phyloP scores from a whole-genome alignment of 1,140 invertebrate species.

The Thereuonema tuberculata region DNA sequence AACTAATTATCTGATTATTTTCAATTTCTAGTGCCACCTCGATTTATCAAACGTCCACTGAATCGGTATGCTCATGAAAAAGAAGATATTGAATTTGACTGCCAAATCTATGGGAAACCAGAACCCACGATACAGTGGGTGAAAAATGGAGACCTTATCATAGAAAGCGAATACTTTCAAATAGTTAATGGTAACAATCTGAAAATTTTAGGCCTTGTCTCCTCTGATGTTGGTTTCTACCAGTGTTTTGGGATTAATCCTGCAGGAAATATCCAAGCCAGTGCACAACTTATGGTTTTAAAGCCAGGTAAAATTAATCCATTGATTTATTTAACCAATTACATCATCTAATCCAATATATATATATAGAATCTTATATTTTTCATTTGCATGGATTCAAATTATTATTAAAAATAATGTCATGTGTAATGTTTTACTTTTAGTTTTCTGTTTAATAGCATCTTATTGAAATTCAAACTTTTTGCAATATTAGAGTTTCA shows the following conservation, averaged over 20 bases:
- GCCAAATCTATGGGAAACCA: slow-evolving; percentile 68
- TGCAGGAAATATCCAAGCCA: slow-evolving; percentile 69
- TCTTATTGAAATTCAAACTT: too few species aligned
- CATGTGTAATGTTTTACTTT: too few species aligned
- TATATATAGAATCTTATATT: too few species aligned
- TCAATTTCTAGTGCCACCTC: slow-evolving; percentile 50
- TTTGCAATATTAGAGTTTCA: too few species aligned
- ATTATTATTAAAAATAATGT: too few species aligned
- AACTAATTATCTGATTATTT: not conserved
- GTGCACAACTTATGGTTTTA: slow-evolving; percentile 61
- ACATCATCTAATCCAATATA: too few species aligned
- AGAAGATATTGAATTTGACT: slow-evolving; percentile 75
- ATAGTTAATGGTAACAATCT: slow-evolving; percentile 49
- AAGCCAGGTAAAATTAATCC: slow-evolving; percentile 45
- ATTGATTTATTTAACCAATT: not conserved
- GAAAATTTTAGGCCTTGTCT: slow-evolving; percentile 79
- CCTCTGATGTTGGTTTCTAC: slow-evolving; percentile 81
- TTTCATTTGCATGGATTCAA: too few species aligned
- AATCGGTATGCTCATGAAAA: slow-evolving; percentile 61
- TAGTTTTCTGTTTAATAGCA: too few species aligned
- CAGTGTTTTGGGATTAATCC: slow-evolving; percentile 83
- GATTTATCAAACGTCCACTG: slow-evolving; percentile 52
- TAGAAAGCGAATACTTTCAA: slow-evolving; percentile 77
- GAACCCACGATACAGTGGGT: slow-evolving; percentile 71
- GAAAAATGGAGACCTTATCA: slow-evolving; percentile 82